Evolutionary conservation across 2,888 invertebrate species (phyloP).

Genomic region (Lepidocyrtinus sp.): DNA sequence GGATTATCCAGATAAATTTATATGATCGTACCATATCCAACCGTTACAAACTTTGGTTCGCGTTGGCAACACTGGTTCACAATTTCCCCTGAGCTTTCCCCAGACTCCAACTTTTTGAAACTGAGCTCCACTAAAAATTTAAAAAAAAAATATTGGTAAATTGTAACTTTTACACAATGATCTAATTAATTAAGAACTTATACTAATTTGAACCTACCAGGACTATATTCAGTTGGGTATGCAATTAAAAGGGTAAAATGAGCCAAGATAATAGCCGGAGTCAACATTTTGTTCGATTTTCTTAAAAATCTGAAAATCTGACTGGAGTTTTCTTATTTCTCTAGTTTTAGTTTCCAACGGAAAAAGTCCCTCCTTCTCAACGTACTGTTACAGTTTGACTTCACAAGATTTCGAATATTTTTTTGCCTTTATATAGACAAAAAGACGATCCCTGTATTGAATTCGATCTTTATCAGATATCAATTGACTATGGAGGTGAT

Average conservation of each 20-base stretch:
- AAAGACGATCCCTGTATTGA: neutral
- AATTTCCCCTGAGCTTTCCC: constrained; percentile 67
- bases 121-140: constrained; percentile 55
- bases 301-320: no score
- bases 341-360: no score
- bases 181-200: neutral
- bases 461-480: constrained; percentile 9
- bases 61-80: constrained; percentile 69
- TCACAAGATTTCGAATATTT: neutral
- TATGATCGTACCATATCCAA: constrained; percentile 67
- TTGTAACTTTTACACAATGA: no score
- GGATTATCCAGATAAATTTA: neutral
- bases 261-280: neutral
- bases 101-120: constrained; percentile 64
- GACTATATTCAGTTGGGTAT: constrained; percentile 25
- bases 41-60: constrained; percentile 65
- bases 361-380: neutral
- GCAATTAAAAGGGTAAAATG: neutral
- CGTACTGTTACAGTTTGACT: neutral
- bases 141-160: constrained; percentile 34
- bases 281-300: no score
- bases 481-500: neutral
- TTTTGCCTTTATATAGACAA: neutral
- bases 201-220: constrained; percentile 35
- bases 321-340: no score